Evolutionary conservation across 2,797 vertebrate species (phyloP).

Genomic region (Microctenopoma stevenorrisi): DNA sequence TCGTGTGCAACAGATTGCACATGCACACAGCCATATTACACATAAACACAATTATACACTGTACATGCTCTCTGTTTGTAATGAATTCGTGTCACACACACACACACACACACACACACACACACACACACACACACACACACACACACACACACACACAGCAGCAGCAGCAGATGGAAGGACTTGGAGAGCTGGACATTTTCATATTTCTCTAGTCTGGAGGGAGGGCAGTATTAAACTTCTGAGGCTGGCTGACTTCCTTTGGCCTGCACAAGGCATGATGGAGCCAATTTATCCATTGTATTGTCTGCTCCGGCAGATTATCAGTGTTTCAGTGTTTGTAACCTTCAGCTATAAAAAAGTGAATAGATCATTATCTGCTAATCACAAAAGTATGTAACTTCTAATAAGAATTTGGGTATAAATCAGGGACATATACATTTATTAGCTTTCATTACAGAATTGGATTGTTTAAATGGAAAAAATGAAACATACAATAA

Average conservation of each 20-base stretch:
- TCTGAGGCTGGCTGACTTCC: conserved; percentile 16
- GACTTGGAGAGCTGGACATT: conserved; percentile 8
- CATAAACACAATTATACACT: conserved; percentile 6
- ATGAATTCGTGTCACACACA: not conserved
- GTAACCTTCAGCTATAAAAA: not conserved
- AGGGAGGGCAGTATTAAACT: conserved; percentile 16
- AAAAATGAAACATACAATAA: not conserved
- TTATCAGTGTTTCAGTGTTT: conserved; percentile 6
- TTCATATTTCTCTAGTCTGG: conserved; percentile 24
- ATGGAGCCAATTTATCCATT: conserved; percentile 3
- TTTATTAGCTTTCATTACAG: not conserved
- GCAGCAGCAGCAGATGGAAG: conserved; percentile 16
- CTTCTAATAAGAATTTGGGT: not conserved
- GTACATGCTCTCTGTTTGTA: not conserved
- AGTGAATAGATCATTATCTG: not conserved
- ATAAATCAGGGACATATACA: not conserved
- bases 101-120: not conserved
- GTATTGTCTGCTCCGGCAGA: conserved; percentile 1
- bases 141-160: conserved; percentile 5
- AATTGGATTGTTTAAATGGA: not conserved
- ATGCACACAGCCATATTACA: not conserved
- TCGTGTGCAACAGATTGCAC: conserved; percentile 17
- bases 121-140: not conserved
- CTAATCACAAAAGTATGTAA: not conserved
- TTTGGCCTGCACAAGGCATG: conserved; percentile 19